phyloP scores from a whole-genome alignment of 2,888 invertebrate genomes.

The Cataglyphis rosenhaueri region DNA sequence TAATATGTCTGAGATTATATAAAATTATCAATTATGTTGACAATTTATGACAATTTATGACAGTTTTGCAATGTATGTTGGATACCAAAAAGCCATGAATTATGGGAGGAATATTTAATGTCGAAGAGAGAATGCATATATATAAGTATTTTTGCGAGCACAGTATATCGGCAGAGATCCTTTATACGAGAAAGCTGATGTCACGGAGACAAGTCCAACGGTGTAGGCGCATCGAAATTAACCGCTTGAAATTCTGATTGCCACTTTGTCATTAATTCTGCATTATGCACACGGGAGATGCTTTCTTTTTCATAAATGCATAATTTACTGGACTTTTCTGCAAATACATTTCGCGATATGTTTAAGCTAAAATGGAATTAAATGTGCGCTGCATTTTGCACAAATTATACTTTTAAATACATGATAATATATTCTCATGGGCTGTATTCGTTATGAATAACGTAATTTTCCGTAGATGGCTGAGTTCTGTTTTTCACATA shows the following conservation, averaged over 20 bases:
- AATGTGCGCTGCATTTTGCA: neutral
- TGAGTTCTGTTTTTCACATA: neutral
- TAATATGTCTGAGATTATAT: neutral
- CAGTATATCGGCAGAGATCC: slow-evolving; percentile 22
- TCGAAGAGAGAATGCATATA: neutral
- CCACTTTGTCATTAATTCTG: slow-evolving; percentile 12
- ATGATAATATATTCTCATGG: neutral
- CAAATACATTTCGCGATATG: neutral
- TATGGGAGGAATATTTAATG: neutral
- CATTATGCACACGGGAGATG: neutral
- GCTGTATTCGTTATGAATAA: neutral
- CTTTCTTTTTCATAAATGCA: slow-evolving; percentile 26
- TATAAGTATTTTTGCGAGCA: slow-evolving; percentile 12
- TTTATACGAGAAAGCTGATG: slow-evolving; percentile 75
- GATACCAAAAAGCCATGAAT: neutral
- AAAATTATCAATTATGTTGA: neutral
- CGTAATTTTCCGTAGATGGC: neutral
- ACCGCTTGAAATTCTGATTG: slow-evolving; percentile 20
- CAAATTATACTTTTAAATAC: neutral
- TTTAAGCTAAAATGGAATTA: slow-evolving; percentile 1
- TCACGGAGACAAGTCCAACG: slow-evolving; percentile 68
- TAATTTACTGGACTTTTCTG: slow-evolving; percentile 26
- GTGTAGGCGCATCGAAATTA: slow-evolving; percentile 65
- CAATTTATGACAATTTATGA: slow-evolving; percentile 5
- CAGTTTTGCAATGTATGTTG: neutral